Evolutionary conservation across 37 sponge, comb jelly and placozoan species (phyloP), one percentile per base, ranked within the genome.

Genomic region (Beroe ovata): DNA sequence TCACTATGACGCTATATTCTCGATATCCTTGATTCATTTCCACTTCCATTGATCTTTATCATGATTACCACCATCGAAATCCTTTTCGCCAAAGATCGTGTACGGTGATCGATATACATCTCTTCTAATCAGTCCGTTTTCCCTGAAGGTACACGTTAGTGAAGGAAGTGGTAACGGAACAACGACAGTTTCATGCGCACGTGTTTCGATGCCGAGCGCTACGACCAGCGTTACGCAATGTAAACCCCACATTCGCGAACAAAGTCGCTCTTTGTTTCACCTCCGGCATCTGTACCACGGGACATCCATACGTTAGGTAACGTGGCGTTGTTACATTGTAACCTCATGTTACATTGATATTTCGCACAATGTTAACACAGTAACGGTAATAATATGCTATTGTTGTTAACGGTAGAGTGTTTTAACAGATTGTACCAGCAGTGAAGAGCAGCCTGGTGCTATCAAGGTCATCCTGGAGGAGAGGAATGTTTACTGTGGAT

Each of bases 401-500:
- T n/a, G n/a, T n/a, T n/a, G n/a, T n/a, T n/a, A n/a, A 47, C 54
- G 54, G 54, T 47, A 16, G 54, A 47, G 54, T 47, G 54, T 47
- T 47, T 33, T 66, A 66, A 66, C 69, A 66, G 69, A 66, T 66
- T 29, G 54, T 11, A 29, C 69, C 19, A 66, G 69, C 81, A 71
- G 90, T 37, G 71, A 71, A 38, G 90, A 90, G 23, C 8, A 54
- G 0, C 81, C 72, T 3, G 60, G 42, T 2, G 41, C 38, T 14
- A 63, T 28, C n/a, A 66, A 54, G 19, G 81, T 71, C 8, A 90
- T 71, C 8, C 20, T 39, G 18, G 90, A 90, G 35, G 90, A 90
- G 32, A 41, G 90, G 30, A 90, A 90, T 38, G 36, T 90, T 36
- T 90, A 60, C 90, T 90, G 90, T 59, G 90, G 71, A 21, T 21